Evolutionary conservation across 2,888 invertebrate genomes (phyloP), one percentile per base, ranked within the genome.

Genomic region (Anoplius nigerrimus): DNA sequence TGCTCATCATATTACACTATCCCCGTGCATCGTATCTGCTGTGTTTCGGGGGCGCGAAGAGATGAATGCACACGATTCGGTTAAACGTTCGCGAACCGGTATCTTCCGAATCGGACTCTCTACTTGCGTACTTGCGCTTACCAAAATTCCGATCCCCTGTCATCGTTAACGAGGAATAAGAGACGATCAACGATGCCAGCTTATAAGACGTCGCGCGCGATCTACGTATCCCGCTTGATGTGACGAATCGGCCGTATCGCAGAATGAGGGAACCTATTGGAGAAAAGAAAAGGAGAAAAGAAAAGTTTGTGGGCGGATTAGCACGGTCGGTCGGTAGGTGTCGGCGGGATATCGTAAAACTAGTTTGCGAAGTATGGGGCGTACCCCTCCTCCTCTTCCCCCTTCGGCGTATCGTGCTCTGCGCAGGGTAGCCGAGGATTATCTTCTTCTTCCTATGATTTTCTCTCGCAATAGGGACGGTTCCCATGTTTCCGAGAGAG

Each of bases 301-400:
- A 75, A 81, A 81, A 81, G 61, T 81, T 80, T 74, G 77, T 76
- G 69, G 73, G 73, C 61, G 73, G 78, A 80, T 80, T 82, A 80
- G 75, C 76, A 72, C 77, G 76, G 75, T 75, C 77, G 76, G 75
- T 75, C 71, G 74, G 76, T 75, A 82, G 80, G 80, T 78, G 80
- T 80, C 76, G 78, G 75, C 78, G 75, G 78, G 74, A 81, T 80
- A 83, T 80, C 82, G 80, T 80, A 81, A 81, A 83, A 83, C 80
- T 83, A 78, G 80, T 82, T 84, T 82, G 76, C 71, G 67, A 75
- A 78, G 78, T 79, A 77, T 72, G 74, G 69, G 72, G 71, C 74
- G 74, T 60, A 66, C 59, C 58, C 61, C 56, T 54, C 64, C 8
- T 52, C 61, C 11, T 34, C 13, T 6, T 34, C 54, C 18, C n/a